These are phyloP conservation scores for Ariolimax columbianus DNA, from an alignment of 2,888 invertebrate genomes.

Conservation along the genomic window DNA sequence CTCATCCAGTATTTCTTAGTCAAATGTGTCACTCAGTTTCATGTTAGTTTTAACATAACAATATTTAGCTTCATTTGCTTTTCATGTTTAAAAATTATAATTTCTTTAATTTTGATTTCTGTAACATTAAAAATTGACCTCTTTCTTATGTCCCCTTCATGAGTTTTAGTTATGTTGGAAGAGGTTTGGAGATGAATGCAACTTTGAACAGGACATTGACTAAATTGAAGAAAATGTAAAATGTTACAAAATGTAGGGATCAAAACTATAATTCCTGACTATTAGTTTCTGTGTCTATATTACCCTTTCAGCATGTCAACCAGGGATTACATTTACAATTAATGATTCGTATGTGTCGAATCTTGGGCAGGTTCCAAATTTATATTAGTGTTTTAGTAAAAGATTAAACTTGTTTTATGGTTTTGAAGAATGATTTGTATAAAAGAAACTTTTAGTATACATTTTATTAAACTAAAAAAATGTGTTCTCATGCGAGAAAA, in stretches of 20 bases:
- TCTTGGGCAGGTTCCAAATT: neutral
- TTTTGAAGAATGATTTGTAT: neutral
- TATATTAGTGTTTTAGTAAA: neutral
- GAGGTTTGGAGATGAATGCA: neutral
- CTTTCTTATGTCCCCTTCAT: neutral
- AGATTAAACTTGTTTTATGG: neutral
- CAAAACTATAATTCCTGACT: no score
- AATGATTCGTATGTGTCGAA: no score
- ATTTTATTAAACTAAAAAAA: neutral
- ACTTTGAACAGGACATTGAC: neutral
- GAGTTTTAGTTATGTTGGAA: neutral
- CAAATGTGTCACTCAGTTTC: neutral
- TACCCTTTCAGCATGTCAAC: no score
- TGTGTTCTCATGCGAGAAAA: neutral
- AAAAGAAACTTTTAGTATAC: neutral
- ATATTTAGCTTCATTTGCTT: neutral
- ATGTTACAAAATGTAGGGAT: no score
- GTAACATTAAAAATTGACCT: neutral
- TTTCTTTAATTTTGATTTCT: neutral
- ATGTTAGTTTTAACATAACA: neutral
- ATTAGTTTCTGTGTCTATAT: no score
- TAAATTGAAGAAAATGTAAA: neutral
- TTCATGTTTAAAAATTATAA: neutral
- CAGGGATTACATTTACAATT: neutral
- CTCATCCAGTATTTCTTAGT: neutral